Evolutionary conservation across 2,113 vertebrate species (phyloP).

Genomic region (Columba janthina): DNA sequence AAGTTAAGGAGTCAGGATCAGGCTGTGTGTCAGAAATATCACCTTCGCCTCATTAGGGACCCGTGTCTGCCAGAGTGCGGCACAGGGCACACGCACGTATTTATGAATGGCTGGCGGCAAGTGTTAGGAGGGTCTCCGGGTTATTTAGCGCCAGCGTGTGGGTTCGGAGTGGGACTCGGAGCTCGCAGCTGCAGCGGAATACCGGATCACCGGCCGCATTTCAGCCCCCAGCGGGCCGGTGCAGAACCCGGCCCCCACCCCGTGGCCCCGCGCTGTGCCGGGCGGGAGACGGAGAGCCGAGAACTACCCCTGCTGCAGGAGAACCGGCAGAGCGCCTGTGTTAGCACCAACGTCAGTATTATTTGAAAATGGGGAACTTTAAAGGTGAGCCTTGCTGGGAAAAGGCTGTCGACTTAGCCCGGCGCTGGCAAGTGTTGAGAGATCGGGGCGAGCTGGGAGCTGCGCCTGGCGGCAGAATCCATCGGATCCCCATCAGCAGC

Average conservation of each 20-base stretch:
- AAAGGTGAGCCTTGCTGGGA: background rate
- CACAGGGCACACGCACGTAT: background rate
- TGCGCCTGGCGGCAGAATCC: background rate
- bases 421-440: background rate
- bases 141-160: background rate
- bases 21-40: background rate
- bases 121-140: background rate
- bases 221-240: background rate
- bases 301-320: background rate
- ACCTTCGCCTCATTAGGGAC: background rate
- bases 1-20: conserved; percentile 29
- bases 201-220: background rate
- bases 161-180: background rate
- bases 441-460: background rate
- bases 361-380: conserved; percentile 17
- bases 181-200: background rate
- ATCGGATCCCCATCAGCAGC: background rate
- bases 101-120: conserved; percentile 35
- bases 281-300: background rate
- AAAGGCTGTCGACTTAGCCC: background rate
- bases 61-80: background rate
- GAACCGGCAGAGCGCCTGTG: background rate
- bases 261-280: background rate
- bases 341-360: accelerated
- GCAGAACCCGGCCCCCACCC: background rate